Percentiles rank a stretch among this genome's conserved stretches.
phyloP scores from a whole-genome alignment of 2,113 vertebrate genomes.

The Tenrec ecaudatus region DNA sequence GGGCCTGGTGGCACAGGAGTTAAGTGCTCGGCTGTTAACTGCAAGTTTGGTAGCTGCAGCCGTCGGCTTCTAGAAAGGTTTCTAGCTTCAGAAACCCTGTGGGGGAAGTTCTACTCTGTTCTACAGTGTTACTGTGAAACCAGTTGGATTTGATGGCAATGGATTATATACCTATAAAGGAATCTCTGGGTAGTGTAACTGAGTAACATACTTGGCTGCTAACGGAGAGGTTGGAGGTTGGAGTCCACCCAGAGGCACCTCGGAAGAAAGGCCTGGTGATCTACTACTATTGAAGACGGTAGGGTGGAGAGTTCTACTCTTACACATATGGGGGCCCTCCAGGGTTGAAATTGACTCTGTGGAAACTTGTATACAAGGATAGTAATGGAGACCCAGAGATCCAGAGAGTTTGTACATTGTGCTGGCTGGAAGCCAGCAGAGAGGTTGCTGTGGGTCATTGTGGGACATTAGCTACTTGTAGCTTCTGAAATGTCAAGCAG shows the following conservation, averaged over 20 bases:
- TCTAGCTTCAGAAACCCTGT: not conserved
- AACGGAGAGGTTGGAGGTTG: not conserved
- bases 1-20: not conserved
- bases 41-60: not conserved
- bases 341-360: not conserved
- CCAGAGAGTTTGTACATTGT: not conserved
- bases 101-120: not conserved
- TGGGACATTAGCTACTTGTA: not conserved
- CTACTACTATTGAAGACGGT: not conserved
- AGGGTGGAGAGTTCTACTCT: not conserved
- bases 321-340: not conserved
- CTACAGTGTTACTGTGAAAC: not conserved
- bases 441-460: not conserved
- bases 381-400: constrained; percentile 24
- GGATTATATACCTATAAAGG: not conserved
- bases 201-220: not conserved
- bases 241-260: not conserved
- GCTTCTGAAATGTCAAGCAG: constrained; percentile 42
- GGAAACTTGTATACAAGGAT: not conserved
- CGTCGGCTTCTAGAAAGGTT: not conserved
- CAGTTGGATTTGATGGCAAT: not conserved
- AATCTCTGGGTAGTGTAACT: not conserved
- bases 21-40: not conserved
- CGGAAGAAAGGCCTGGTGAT: not conserved
- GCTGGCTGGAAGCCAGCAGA: not conserved